Conservation (phyloP, 1,140 invertebrate genomes). For the Littorina saxatilis region DNA sequence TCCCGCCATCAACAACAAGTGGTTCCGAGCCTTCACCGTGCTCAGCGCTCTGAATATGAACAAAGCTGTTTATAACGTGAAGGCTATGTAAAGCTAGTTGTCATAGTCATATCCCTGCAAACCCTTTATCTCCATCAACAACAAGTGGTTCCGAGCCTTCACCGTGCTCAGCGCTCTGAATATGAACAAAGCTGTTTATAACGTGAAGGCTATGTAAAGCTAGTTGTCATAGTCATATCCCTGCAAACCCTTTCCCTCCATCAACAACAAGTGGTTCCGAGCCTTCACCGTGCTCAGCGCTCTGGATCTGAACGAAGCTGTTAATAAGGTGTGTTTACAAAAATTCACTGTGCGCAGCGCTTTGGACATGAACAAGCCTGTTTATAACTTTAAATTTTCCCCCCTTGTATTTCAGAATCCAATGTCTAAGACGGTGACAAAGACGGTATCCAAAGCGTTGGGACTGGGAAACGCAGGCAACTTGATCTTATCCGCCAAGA, state of each 20-base stretch:
- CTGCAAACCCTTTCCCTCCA: conserved; percentile 41
- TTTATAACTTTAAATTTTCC: no score
- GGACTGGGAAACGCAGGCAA: conserved; percentile 46
- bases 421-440: not conserved
- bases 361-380: no score
- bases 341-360: no score
- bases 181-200: no score
- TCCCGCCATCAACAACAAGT: not conserved
- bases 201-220: no score
- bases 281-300: conserved; percentile 42
- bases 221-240: no score
- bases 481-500: conserved; percentile 27
- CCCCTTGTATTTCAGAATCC: no score
- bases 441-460: conserved; percentile 43
- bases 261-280: conserved; percentile 43
- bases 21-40: not conserved
- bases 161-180: not conserved
- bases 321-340: conserved; percentile 41
- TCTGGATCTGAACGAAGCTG: conserved; percentile 40
- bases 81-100: no score
- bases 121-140: not conserved
- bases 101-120: no score
- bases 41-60: no score
- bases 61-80: no score
- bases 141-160: not conserved